These are phyloP conservation scores for Cliona cf. orientalis DNA, from an alignment of 37 sponge, comb jelly and placozoan genomes.

Conservation along the genomic window DNA sequence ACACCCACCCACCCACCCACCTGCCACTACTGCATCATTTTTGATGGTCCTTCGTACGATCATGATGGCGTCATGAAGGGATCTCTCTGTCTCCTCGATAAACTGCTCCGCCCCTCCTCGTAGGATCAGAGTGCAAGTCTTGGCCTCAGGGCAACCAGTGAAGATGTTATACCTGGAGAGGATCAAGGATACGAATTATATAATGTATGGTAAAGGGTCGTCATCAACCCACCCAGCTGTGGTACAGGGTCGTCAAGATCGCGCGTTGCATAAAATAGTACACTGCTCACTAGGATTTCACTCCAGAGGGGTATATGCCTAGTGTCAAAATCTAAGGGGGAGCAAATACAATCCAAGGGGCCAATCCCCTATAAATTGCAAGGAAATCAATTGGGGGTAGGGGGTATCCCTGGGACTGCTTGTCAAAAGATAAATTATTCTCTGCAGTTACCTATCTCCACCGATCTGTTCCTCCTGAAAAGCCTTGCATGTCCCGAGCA, in stretches of 20 bases:
- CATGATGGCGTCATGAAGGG: slow-evolving; percentile 99
- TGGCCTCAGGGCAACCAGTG: slow-evolving; percentile 93
- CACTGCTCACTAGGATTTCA: too few relatives aligned
- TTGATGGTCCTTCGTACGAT: slow-evolving; percentile 97
- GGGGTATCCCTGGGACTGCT: not conserved
- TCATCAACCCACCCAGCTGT: too few relatives aligned
- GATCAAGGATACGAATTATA: too few relatives aligned
- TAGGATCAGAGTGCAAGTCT: slow-evolving; percentile 97
- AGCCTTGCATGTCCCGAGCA: slow-evolving; percentile 88
- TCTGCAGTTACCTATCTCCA: slow-evolving; percentile 98
- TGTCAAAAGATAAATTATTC: too few relatives aligned
- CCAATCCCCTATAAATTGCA: too few relatives aligned
- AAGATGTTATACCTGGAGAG: slow-evolving; percentile 95
- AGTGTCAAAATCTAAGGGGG: too few relatives aligned
- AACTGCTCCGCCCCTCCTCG: slow-evolving; percentile 99
- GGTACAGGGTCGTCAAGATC: too few relatives aligned
- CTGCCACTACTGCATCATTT: slow-evolving; percentile 97
- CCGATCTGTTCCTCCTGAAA: slow-evolving; percentile 99
- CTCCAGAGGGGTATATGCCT: too few relatives aligned
- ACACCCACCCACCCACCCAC: slow-evolving; percentile 67
- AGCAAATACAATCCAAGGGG: too few relatives aligned
- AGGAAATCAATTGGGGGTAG: too few relatives aligned
- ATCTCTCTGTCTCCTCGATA: slow-evolving; percentile 99
- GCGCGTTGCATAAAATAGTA: too few relatives aligned
- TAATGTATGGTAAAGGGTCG: too few relatives aligned